Base-by-base conservation (phyloP, 2,113 vertebrate genomes). In the Poeciliopsis turrubarensis region DNA sequence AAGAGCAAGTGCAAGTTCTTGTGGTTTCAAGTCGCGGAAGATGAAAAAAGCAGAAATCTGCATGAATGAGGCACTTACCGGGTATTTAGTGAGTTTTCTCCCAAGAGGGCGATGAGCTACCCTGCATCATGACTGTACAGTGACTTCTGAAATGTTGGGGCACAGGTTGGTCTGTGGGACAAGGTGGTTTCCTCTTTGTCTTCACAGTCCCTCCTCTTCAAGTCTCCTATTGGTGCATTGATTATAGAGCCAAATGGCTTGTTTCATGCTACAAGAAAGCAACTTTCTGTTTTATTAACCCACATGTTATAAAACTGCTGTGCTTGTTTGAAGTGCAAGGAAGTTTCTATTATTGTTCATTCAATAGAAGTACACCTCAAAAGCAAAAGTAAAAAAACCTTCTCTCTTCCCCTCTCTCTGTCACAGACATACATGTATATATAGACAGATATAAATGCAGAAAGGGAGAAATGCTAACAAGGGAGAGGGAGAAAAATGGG, bases 151-250 rank as follows among this genome's bases (percentile, higher is more conserved):
- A 91, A 85, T 90, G 54, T 72, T 65, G 60, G 78, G 47, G 79
- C 81, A 75, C 72, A 84, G 75, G 89, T 83, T 89, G 87, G 87
- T 84, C 87, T 91, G 82, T 90, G 79, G 82, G 77, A 77, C 73
- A 86, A 60, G 78, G 83, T 87, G 87, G 75, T 91, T 93, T 94
- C 87, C 91, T 91, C 83, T 67, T 77, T 77, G 41, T 81, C 66
- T 87, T 73, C 41, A 70, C 86, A 80, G 90, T 89, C 90, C 93
- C 93, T 92, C 91, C 92, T 92, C 90, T 89, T 87, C 60, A 82
- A 57, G 29, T 69, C 47, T 80, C 72, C 90, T 84, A 93, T 94
- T 94, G 90, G 91, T 78, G 80, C 73, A 80, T 72, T 79, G 79
- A 86, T 80, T 54, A 75, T 66, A 62, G 13, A 41, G 12, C 61